These are phyloP conservation scores for Geodia barretti DNA, from an alignment of 37 sponge, comb jelly and placozoan species.

Conservation along the genomic window DNA sequence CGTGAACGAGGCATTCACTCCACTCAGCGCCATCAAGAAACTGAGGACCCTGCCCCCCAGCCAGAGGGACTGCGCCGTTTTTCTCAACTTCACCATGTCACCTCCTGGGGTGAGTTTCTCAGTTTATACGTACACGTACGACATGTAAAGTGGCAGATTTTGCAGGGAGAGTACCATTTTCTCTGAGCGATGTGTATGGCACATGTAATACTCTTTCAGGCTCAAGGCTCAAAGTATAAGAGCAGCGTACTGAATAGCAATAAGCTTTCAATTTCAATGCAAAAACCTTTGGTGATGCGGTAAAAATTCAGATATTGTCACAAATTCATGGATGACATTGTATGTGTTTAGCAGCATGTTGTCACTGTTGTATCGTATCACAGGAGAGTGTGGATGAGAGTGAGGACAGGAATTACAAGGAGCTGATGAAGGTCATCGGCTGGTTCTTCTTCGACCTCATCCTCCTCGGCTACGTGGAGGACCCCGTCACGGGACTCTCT, in stretches of 20 bases:
- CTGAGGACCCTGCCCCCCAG: conserved; percentile 50
- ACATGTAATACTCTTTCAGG: too few relatives aligned
- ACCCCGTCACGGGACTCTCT: conserved; percentile 65
- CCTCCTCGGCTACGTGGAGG: conserved; percentile 84
- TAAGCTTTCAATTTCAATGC: too few relatives aligned
- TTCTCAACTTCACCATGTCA: conserved; percentile 90
- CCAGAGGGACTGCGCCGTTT: conserved; percentile 54
- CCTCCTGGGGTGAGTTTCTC: conserved; percentile 71
- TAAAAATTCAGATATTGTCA: too few relatives aligned
- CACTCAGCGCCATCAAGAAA: conserved; percentile 68
- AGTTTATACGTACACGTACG: too few relatives aligned
- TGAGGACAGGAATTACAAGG: conserved; percentile 39
- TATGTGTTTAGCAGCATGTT: too few relatives aligned
- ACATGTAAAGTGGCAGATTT: background rate
- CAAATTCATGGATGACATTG: too few relatives aligned
- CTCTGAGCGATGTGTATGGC: too few relatives aligned
- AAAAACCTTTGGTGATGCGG: too few relatives aligned
- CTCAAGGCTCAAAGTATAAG: too few relatives aligned
- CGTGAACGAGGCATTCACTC: conserved; percentile 87
- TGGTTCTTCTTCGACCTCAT: conserved; percentile 93
- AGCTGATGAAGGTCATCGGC: conserved; percentile 76
- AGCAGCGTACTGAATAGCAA: too few relatives aligned
- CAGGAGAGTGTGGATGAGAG: conserved; percentile 54
- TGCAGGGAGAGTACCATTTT: background rate
- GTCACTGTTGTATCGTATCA: background rate